A percentile compares a stretch with the other conserved stretches of the same genome.
Evolutionary conservation across 2,113 vertebrate genomes (phyloP).

Genomic region (Amphiprion ocellaris): DNA sequence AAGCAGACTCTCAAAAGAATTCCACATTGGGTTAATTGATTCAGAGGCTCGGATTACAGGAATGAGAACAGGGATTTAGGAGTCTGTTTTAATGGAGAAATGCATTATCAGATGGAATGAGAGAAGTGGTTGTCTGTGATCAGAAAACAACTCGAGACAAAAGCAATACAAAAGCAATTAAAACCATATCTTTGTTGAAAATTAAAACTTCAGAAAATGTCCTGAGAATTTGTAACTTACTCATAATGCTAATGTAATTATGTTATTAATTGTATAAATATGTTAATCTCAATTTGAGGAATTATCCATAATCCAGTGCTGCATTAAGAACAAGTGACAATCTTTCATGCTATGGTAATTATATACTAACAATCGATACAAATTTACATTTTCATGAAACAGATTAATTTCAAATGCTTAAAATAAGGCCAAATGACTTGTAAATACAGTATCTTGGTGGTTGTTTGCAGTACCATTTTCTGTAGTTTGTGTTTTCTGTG

Average conservation of each 20-base stretch:
- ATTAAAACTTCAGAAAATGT: not conserved
- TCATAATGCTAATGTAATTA: not conserved
- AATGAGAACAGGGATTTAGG: constrained; percentile 32
- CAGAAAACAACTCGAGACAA: constrained; percentile 5
- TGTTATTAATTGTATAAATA: not conserved
- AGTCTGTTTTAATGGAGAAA: constrained; percentile 21
- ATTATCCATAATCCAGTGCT: not conserved
- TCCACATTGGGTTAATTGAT: constrained; percentile 42
- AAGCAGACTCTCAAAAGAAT: constrained; percentile 13
- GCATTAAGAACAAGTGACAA: too few relatives aligned
- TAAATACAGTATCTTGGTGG: not conserved
- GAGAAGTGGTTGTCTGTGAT: not conserved
- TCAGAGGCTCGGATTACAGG: constrained; percentile 20
- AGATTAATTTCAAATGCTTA: not conserved
- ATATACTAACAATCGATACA: too few relatives aligned
- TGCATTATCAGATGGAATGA: constrained; percentile 40
- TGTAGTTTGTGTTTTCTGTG: not conserved
- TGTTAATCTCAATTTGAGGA: not conserved
- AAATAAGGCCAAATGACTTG: not conserved
- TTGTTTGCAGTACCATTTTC: not conserved
- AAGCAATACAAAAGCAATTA: not conserved
- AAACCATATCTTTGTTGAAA: not conserved
- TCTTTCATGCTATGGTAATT: too few relatives aligned
- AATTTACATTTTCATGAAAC: not conserved
- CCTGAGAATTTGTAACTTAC: not conserved